phyloP scores from a whole-genome alignment of 2,113 vertebrate species.

The Hypomesus transpacificus region DNA sequence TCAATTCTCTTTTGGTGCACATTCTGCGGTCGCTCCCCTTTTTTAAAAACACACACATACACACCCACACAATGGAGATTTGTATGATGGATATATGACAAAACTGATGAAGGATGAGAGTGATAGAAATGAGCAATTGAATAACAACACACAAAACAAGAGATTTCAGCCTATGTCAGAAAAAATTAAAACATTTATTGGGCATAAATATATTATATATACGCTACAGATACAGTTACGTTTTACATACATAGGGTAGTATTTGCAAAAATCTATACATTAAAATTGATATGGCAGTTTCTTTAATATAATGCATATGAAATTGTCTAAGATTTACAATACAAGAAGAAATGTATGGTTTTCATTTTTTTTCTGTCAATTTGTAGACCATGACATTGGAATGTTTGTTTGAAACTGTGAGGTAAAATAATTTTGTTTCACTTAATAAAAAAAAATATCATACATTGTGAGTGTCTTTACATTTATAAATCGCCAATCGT shows the following conservation, averaged over 20 bases:
- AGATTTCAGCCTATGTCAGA: constrained; percentile 60
- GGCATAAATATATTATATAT: constrained; percentile 99
- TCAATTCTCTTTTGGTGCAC: no score
- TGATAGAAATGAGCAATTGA: background rate
- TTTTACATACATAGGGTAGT: constrained; percentile 99
- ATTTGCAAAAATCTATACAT: constrained; percentile 99
- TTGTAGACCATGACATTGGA: constrained; percentile 86
- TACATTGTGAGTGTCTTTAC: constrained; percentile 84
- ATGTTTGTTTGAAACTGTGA: constrained; percentile 91
- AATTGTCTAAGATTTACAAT: constrained; percentile 99
- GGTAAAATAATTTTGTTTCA: constrained; percentile 84
- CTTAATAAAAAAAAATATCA: constrained; percentile 84
- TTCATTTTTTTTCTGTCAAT: constrained; percentile 63
- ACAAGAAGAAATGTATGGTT: constrained; percentile 90
- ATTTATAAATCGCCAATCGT: constrained; percentile 73
- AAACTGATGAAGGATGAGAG: background rate
- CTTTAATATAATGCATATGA: constrained; percentile 99
- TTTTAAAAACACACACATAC: no score
- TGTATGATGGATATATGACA: background rate
- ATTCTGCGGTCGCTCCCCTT: no score
- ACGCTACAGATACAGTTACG: constrained; percentile 99
- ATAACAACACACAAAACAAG: constrained; percentile 35
- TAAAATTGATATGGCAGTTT: constrained; percentile 99
- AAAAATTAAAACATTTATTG: constrained; percentile 99
- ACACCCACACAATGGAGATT: no score